Conservation (phyloP, 2,888 invertebrate genomes). For the Cyaniris semiargus region DNA sequence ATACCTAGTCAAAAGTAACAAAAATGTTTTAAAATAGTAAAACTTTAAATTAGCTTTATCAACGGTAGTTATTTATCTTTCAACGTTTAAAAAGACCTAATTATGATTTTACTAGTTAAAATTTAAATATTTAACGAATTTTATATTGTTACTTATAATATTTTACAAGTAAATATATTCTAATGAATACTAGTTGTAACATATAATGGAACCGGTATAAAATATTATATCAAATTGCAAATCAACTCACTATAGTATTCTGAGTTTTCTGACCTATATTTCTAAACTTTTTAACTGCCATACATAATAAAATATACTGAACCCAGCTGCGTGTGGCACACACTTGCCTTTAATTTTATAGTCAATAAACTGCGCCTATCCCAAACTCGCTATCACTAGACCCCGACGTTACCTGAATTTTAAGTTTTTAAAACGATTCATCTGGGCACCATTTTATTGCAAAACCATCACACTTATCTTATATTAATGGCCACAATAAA, state of each 20-base stretch:
- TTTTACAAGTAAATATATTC: neutral
- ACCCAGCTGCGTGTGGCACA: neutral
- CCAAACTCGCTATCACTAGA: neutral
- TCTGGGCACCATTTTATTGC: constrained; percentile 21
- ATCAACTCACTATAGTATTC: neutral
- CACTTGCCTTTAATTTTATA: neutral
- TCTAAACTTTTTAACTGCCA: too few relatives aligned
- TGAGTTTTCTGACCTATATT: neutral
- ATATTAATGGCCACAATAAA: constrained; percentile 31
- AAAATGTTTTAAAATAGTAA: too few relatives aligned
- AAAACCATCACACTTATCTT: constrained; percentile 27
- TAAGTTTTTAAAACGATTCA: constrained; percentile 24
- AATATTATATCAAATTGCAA: too few relatives aligned
- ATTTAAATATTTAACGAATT: neutral
- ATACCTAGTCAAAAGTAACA: too few relatives aligned
- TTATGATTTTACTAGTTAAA: constrained; percentile 8
- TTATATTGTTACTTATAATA: neutral
- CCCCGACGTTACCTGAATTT: constrained; percentile 15
- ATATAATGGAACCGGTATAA: too few relatives aligned
- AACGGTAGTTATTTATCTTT: neutral
- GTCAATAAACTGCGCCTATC: constrained; percentile 11
- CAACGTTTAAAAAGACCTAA: constrained; percentile 1
- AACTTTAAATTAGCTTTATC: constrained; percentile 4
- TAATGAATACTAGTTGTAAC: too few relatives aligned
- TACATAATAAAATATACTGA: neutral